A percentile compares a stretch with the other conserved stretches of the same genome.
Conservation (phyloP, 2,113 vertebrate species). For the Drymodes brunneopygia region DNA sequence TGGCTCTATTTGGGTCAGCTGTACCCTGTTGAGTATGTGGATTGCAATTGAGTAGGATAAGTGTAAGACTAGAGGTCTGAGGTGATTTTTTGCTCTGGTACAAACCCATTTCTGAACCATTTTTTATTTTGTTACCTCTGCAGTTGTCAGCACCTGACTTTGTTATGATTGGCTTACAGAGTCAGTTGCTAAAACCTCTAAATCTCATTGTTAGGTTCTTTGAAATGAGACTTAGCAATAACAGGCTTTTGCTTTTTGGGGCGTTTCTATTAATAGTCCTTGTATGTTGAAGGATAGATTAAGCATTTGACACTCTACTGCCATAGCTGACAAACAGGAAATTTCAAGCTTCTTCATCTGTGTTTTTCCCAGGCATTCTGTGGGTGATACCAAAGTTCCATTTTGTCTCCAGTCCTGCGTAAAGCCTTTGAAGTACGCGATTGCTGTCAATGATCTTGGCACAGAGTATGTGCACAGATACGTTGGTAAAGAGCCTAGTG, state of each 20-base stretch:
- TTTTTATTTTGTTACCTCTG: not conserved
- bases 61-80: not conserved
- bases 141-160: not conserved
- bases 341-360: not conserved
- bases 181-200: not conserved
- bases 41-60: not conserved
- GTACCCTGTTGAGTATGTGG: not conserved
- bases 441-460: constrained; percentile 94
- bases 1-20: not conserved
- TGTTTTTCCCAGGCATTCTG: constrained; percentile 83
- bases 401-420: constrained; percentile 98
- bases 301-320: not conserved
- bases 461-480: constrained; percentile 97
- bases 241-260: not conserved
- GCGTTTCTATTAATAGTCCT: not conserved
- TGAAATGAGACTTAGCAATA: not conserved
- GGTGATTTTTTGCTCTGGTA: not conserved
- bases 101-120: not conserved
- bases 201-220: not conserved
- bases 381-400: constrained; percentile 96
- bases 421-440: constrained; percentile 94
- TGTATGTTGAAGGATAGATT: not conserved
- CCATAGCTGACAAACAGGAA: not conserved
- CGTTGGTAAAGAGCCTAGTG: constrained; percentile 97
- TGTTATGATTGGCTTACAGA: not conserved